These are phyloP conservation scores for Caenorhabditis doughertyi DNA, from an alignment of 2,888 invertebrate genomes.

Conservation along the genomic window DNA sequence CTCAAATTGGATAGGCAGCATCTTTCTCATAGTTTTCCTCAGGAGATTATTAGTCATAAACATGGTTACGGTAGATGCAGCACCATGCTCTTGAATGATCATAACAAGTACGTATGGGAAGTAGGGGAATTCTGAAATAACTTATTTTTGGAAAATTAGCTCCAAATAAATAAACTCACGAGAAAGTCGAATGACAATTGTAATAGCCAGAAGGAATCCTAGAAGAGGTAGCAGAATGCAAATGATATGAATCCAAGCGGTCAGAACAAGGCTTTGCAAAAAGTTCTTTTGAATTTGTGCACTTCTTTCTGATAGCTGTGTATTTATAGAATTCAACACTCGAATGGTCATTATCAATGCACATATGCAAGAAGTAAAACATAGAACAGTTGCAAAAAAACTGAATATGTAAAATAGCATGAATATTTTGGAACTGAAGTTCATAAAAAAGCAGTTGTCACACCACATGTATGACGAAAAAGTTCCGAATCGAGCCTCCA, in stretches of 20 bases:
- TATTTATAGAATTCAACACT: neutral
- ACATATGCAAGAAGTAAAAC: neutral
- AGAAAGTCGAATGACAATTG: neutral
- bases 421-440: conserved; percentile 17
- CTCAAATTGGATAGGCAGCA: conserved; percentile 7
- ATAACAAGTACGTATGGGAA: conserved; percentile 2
- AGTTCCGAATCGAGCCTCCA: conserved; percentile 23
- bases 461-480: conserved; percentile 22
- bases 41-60: conserved; percentile 26
- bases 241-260: conserved; percentile 1
- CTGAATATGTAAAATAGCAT: neutral
- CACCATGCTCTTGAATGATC: conserved; percentile 26
- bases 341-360: neutral
- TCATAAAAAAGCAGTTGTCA: conserved; percentile 31
- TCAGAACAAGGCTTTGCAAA: neutral
- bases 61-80: conserved; percentile 32
- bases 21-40: conserved; percentile 5
- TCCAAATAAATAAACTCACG: neutral
- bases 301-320: neutral
- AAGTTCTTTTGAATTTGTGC: conserved; percentile 21
- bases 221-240: conserved; percentile 14
- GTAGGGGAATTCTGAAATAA: conserved; percentile 9
- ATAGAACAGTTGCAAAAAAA: neutral
- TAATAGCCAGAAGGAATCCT: neutral
- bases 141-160: neutral